phyloP scores from a whole-genome alignment of 2,888 invertebrate genomes.

The Lasioglossum zephyrum region DNA sequence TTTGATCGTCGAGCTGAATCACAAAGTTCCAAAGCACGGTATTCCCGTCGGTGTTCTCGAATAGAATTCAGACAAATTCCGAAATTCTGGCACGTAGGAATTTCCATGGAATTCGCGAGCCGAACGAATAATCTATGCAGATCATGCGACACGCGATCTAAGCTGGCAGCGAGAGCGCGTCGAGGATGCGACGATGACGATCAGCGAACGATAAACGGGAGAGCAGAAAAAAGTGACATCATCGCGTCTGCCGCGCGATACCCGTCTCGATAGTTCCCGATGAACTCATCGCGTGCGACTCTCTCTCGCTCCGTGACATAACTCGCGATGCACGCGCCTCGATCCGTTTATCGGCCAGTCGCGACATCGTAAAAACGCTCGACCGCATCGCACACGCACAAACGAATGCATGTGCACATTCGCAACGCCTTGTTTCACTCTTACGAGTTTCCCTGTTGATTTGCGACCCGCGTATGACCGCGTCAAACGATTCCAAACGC shows the following conservation, averaged over 20 bases:
- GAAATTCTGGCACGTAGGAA: neutral
- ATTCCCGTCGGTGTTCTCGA: no score
- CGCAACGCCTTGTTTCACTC: neutral
- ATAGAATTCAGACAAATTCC: neutral
- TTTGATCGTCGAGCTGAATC: neutral
- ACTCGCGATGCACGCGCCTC: slow-evolving; percentile 55
- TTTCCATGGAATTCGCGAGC: neutral
- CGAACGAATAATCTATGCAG: neutral
- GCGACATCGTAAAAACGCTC: neutral
- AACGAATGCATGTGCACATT: neutral
- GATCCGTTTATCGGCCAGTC: slow-evolving; percentile 6
- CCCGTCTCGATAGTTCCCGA: slow-evolving; percentile 57
- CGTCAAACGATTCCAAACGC: neutral
- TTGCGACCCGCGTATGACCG: neutral
- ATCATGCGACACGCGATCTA: neutral
- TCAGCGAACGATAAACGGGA: slow-evolving; percentile 14
- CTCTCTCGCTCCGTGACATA: slow-evolving; percentile 67
- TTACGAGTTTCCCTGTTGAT: neutral
- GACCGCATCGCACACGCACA: neutral
- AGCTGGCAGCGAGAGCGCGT: neutral
- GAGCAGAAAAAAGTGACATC: slow-evolving; percentile 53
- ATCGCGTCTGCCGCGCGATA: slow-evolving; percentile 53
- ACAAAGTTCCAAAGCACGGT: neutral
- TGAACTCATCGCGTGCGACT: slow-evolving; percentile 73
- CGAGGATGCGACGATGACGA: neutral